Percentiles rank a stretch among this genome's conserved stretches.
Conservation (phyloP, 1,140 invertebrate genomes). For the Centruroides sculpturatus region DNA sequence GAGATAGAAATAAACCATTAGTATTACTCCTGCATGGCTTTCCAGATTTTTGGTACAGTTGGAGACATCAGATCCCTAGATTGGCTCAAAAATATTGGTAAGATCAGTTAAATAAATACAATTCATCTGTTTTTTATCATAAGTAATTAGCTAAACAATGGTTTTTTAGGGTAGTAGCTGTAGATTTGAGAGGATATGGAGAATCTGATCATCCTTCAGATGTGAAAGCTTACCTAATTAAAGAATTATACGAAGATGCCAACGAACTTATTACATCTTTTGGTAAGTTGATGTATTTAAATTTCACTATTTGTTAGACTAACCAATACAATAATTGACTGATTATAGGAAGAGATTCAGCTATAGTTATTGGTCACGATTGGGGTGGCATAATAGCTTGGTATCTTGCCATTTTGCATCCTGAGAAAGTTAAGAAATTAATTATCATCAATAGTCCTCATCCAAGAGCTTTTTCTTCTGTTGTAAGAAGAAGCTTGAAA, state of each 20-base stretch:
- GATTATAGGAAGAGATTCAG: slow-evolving; percentile 1
- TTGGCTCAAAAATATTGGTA: slow-evolving; percentile 47
- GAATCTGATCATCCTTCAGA: slow-evolving; percentile 62
- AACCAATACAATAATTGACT: neutral
- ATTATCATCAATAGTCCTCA: slow-evolving; percentile 58
- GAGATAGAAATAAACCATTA: slow-evolving; percentile 39
- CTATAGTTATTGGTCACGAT: slow-evolving; percentile 58
- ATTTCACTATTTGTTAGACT: neutral
- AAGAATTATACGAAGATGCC: slow-evolving; percentile 48
- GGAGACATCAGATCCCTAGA: slow-evolving; percentile 47
- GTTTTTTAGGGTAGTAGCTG: slow-evolving; percentile 46
- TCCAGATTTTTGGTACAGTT: slow-evolving; percentile 60
- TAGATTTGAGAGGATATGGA: slow-evolving; percentile 67
- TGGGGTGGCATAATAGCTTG: slow-evolving; percentile 60
- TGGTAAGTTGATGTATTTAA: neutral
- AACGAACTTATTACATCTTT: slow-evolving; percentile 28
- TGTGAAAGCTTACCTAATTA: slow-evolving; percentile 42
- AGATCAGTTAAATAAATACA: neutral
- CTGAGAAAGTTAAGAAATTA: slow-evolving; percentile 52
- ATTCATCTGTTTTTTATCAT: slow-evolving; percentile 14
- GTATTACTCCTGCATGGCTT: slow-evolving; percentile 58
- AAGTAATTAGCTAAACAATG: too few relatives aligned
- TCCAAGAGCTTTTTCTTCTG: slow-evolving; percentile 49
- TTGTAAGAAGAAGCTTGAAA: slow-evolving; percentile 32
- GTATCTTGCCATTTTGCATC: slow-evolving; percentile 46